Conservation (phyloP, 2,888 invertebrate species). For the Buathra laborator region DNA sequence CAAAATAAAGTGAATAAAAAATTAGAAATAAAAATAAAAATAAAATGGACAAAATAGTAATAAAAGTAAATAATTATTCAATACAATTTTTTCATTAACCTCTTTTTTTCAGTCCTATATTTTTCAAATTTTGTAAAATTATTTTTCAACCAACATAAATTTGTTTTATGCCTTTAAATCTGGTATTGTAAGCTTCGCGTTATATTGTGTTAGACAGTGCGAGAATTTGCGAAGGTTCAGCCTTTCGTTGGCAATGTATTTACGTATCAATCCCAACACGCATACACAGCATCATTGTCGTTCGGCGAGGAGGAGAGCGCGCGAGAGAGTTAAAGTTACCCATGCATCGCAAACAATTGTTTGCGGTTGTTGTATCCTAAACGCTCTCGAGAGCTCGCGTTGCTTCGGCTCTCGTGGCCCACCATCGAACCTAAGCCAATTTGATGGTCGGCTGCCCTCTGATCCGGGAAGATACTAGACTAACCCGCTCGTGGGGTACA, state of each 20-base stretch:
- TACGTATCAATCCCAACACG: background rate
- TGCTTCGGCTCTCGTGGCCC: slow-evolving; percentile 58
- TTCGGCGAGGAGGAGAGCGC: background rate
- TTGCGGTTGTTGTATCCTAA: slow-evolving; percentile 64
- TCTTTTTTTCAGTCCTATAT: too few relatives aligned
- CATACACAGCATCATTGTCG: background rate
- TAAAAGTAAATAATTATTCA: too few relatives aligned
- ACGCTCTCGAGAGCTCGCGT: slow-evolving; percentile 34
- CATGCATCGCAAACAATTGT: slow-evolving; percentile 62
- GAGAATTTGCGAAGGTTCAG: background rate
- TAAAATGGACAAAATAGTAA: too few relatives aligned
- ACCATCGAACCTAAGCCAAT: slow-evolving; percentile 82
- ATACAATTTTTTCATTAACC: too few relatives aligned
- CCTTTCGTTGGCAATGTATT: background rate
- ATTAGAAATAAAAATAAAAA: too few relatives aligned
- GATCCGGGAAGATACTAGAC: slow-evolving; percentile 79
- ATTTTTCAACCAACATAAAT: too few relatives aligned
- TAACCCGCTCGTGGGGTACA: slow-evolving; percentile 65
- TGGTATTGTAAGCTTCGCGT: background rate
- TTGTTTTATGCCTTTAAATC: background rate
- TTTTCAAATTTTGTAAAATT: too few relatives aligned
- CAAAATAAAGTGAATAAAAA: too few relatives aligned
- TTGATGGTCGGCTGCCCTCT: slow-evolving; percentile 81
- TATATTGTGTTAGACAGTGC: background rate
- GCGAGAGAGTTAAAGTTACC: slow-evolving; percentile 1